A percentile compares a stretch with the other conserved stretches of the same genome.
phyloP scores from a whole-genome alignment of 2,113 vertebrate genomes.

The Callocephalon fimbriatum region DNA sequence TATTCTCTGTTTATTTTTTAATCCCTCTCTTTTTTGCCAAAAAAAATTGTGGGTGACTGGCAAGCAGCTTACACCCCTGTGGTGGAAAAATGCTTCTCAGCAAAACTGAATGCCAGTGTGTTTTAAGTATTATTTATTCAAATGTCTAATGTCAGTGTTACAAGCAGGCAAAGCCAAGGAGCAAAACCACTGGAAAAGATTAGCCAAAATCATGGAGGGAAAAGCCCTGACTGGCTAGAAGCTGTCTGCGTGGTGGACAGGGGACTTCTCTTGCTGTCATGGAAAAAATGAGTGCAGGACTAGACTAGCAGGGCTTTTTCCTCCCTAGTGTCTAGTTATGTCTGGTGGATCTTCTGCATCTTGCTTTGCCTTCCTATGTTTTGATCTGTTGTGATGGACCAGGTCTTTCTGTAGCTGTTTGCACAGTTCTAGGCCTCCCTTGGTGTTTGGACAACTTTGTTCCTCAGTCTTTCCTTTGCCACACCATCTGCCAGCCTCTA shows the following conservation, averaged over 20 bases:
- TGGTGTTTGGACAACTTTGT: not conserved
- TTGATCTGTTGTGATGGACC: not conserved
- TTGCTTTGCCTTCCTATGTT: not conserved
- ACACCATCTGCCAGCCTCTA: not conserved
- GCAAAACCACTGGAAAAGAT: conserved; percentile 38
- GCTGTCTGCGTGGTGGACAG: not conserved
- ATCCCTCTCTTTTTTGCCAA: not conserved
- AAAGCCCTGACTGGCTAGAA: not conserved
- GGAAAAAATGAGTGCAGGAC: not conserved
- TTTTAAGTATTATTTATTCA: conserved; percentile 52
- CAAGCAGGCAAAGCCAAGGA: not conserved
- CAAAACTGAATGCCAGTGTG: not conserved
- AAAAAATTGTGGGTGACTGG: not conserved
- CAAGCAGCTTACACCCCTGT: not conserved
- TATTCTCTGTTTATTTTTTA: conserved; percentile 6
- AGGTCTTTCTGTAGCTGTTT: not conserved
- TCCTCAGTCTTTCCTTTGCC: not conserved
- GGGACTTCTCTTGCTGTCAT: not conserved
- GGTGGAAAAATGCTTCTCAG: conserved; percentile 8
- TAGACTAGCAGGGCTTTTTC: not conserved
- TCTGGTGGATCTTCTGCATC: not conserved
- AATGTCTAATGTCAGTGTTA: conserved; percentile 13
- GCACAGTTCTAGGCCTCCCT: not conserved
- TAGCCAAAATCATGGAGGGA: not conserved
- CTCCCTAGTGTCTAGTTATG: not conserved